These are phyloP conservation scores for Megamerina dolium DNA, from an alignment of 2,888 invertebrate species.

Conservation along the genomic window DNA sequence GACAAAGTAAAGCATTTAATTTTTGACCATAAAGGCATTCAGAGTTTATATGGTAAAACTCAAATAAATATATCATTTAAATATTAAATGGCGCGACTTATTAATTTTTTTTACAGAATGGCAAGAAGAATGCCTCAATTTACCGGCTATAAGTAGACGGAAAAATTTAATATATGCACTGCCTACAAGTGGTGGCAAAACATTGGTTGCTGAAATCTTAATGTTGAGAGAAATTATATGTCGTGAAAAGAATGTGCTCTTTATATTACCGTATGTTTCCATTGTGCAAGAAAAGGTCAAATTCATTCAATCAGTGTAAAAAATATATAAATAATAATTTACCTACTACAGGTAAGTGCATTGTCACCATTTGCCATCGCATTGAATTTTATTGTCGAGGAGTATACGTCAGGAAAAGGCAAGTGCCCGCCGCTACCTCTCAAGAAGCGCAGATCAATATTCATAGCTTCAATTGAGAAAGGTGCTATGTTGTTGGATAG, in stretches of 20 bases:
- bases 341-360: slow-evolving; percentile 34
- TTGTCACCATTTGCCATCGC: slow-evolving; percentile 82
- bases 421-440: slow-evolving; percentile 77
- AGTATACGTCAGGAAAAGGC: slow-evolving; percentile 91
- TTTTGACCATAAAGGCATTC: slow-evolving; percentile 69
- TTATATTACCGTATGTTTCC: slow-evolving; percentile 91
- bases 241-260: slow-evolving; percentile 73
- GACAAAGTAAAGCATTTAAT: slow-evolving; percentile 63
- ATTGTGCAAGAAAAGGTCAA: slow-evolving; percentile 93
- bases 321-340: slow-evolving; percentile 4
- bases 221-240: slow-evolving; percentile 82
- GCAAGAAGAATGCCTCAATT: slow-evolving; percentile 86
- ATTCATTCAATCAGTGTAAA: neutral
- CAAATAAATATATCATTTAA: neutral
- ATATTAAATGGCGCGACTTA: neutral
- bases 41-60: slow-evolving; percentile 71
- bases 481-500: slow-evolving; percentile 79
- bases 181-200: slow-evolving; percentile 97
- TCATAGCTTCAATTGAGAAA: slow-evolving; percentile 93
- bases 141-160: slow-evolving; percentile 65
- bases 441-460: slow-evolving; percentile 70
- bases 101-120: slow-evolving; percentile 61
- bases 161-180: slow-evolving; percentile 85
- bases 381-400: slow-evolving; percentile 84
- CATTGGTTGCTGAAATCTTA: slow-evolving; percentile 91